phyloP scores from a whole-genome alignment of 35 echinoderm and acorn worm species.

The Heliocidaris erythrogramma region DNA sequence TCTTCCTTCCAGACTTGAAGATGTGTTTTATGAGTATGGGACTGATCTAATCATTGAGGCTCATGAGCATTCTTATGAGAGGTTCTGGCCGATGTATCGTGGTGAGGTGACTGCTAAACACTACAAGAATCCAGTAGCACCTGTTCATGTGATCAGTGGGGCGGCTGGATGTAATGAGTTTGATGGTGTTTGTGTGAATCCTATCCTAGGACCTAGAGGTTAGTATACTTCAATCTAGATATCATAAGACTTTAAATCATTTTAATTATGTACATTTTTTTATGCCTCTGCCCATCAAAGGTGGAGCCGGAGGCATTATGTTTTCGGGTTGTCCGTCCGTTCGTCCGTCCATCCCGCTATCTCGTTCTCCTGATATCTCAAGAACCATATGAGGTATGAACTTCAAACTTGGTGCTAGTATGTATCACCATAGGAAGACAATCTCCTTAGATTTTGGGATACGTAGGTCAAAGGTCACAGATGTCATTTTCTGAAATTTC shows the following conservation, averaged over 20 bases:
- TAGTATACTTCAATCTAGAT: not conserved
- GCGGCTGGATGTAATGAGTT: constrained; percentile 87
- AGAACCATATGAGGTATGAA: too few relatives aligned
- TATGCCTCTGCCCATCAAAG: too few relatives aligned
- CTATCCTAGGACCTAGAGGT: constrained; percentile 81
- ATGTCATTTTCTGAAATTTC: too few relatives aligned
- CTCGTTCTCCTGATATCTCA: too few relatives aligned
- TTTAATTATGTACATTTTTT: too few relatives aligned
- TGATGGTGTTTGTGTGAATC: constrained; percentile 72
- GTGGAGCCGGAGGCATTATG: too few relatives aligned
- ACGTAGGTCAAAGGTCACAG: too few relatives aligned
- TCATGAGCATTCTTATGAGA: constrained; percentile 91
- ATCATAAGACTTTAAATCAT: not conserved
- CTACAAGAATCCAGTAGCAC: constrained; percentile 74
- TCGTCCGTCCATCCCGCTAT: too few relatives aligned
- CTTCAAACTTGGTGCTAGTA: too few relatives aligned
- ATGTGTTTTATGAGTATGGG: constrained; percentile 74
- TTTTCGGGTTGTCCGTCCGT: too few relatives aligned
- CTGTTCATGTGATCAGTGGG: constrained; percentile 82
- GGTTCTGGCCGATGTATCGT: constrained; percentile 80
- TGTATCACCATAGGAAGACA: too few relatives aligned
- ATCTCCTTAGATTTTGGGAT: too few relatives aligned
- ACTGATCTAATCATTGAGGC: constrained; percentile 82
- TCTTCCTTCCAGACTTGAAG: constrained; percentile 62
- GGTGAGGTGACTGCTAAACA: constrained; percentile 53